phyloP scores from a whole-genome alignment of 2,888 invertebrate species.

The Elysia crispata region DNA sequence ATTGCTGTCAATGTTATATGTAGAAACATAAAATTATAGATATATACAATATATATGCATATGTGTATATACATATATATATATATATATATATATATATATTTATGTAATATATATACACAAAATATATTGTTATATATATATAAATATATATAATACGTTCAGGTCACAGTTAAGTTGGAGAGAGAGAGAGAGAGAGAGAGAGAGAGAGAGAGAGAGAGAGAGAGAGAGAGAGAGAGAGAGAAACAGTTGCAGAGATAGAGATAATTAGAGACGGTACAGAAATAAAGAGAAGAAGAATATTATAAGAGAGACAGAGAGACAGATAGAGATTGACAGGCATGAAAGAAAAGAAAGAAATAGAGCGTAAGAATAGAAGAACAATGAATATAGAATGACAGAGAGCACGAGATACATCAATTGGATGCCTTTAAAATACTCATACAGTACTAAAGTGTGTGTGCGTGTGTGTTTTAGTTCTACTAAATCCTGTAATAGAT shows the following conservation, averaged over 20 bases:
- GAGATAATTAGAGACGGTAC: slow-evolving; percentile 18
- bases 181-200: not conserved
- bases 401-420: too few relatives aligned
- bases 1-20: too few relatives aligned
- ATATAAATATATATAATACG: too few relatives aligned
- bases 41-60: too few relatives aligned
- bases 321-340: not conserved
- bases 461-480: slow-evolving; percentile 30
- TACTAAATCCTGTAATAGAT: too few relatives aligned
- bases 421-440: not conserved
- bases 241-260: slow-evolving; percentile 29
- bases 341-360: not conserved
- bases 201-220: slow-evolving; percentile 30
- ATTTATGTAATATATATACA: too few relatives aligned
- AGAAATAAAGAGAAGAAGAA: not conserved
- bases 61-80: too few relatives aligned
- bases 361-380: not conserved
- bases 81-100: too few relatives aligned
- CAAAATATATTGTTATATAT: too few relatives aligned
- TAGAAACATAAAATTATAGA: too few relatives aligned
- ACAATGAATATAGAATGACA: not conserved
- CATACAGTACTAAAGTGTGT: not conserved
- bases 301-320: slow-evolving; percentile 13
- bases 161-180: too few relatives aligned
- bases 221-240: slow-evolving; percentile 21